Evolutionary conservation across 2,888 invertebrate species (phyloP), one percentile per base, ranked within the genome.

Genomic region (Gnatocerus cornutus): DNA sequence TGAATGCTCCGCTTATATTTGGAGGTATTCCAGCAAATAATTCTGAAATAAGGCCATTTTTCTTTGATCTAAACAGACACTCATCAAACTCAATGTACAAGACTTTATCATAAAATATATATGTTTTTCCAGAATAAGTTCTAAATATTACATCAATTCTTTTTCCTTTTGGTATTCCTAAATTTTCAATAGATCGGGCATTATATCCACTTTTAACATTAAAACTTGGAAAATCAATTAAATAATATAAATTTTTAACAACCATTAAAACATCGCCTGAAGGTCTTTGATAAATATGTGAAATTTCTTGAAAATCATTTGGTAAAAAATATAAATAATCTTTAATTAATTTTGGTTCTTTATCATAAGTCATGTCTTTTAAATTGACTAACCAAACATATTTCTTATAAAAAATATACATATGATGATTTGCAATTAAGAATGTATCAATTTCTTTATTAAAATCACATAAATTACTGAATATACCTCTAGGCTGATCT

Each of bases 181-280:
- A n/a, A 45, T 12, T 45, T 45, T 45, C 45, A 45, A 45, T 13
- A 45, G 45, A 45, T 45, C 12, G 45, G 3, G 10, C 45, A 45
- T 45, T 45, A 45, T 13, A 13, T 45, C 45, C 45, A 45, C 8
- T 45, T 45, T 45, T 13, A 45, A 45, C 37, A 21, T 21, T 21
- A 21, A 21, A 21, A 1, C 21, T 21, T 21, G 21, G 21, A 21
- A 21, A 21, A 21, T 37, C 37, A 45, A 14, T 45, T 45, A 14
- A 45, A 45, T 10, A 45, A 45, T 45, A 45, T 13, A 45, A 13
- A 10, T 45, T 45, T 12, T 45, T 45, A 61, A 46, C 39, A 61
- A 67, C 39, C 14, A 67, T 67, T 56, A 65, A 65, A 55, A 64
- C 64, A 64, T 64, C 64, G 13, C 55, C 55, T 39, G 53, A 64